A percentile compares a stretch with the other conserved stretches of the same genome.
Evolutionary conservation across 2,888 invertebrate species (phyloP).

Genomic region (Drosophila prostipennis): DNA sequence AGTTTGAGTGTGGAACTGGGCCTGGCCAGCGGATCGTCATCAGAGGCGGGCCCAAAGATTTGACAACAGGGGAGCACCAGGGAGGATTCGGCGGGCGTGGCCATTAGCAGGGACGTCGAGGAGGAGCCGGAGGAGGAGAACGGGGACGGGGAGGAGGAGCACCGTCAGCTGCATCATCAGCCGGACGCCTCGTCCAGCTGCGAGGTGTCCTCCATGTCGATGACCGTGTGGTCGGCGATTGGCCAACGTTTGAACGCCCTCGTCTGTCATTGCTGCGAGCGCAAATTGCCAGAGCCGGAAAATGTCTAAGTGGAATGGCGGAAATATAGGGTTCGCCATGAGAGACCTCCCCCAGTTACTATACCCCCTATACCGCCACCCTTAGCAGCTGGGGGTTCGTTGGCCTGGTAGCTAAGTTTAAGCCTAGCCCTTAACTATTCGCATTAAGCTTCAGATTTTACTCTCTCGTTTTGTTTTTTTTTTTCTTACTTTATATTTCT

Average conservation of each 20-base stretch:
- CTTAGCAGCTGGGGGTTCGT: constrained; percentile 4
- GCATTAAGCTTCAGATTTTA: constrained; percentile 10
- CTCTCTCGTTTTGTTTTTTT: constrained; percentile 3
- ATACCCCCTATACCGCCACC: neutral
- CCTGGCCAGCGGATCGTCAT: constrained; percentile 77
- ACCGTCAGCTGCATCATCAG: constrained; percentile 44
- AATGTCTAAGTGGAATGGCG: constrained; percentile 77
- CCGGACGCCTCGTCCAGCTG: constrained; percentile 81
- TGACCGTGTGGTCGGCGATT: constrained; percentile 83
- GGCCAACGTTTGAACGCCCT: constrained; percentile 83
- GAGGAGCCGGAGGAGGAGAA: constrained; percentile 13
- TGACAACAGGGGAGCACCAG: constrained; percentile 84
- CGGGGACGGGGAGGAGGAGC: constrained; percentile 36
- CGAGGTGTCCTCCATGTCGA: constrained; percentile 83
- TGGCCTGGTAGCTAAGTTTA: constrained; percentile 11
- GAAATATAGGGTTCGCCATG: no score
- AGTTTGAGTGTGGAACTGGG: constrained; percentile 80
- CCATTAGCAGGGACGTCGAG: constrained; percentile 12
- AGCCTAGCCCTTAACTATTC: constrained; percentile 10
- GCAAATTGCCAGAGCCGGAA: constrained; percentile 84
- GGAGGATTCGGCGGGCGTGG: constrained; percentile 16
- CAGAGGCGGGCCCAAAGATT: constrained; percentile 82
- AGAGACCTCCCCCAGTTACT: neutral
- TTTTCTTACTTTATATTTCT: constrained; percentile 14
- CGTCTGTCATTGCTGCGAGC: constrained; percentile 84